Percentiles rank a stretch among this genome's conserved stretches.
phyloP scores from a whole-genome alignment of 2,797 vertebrate genomes.

The Hypotaenidia okinawae region DNA sequence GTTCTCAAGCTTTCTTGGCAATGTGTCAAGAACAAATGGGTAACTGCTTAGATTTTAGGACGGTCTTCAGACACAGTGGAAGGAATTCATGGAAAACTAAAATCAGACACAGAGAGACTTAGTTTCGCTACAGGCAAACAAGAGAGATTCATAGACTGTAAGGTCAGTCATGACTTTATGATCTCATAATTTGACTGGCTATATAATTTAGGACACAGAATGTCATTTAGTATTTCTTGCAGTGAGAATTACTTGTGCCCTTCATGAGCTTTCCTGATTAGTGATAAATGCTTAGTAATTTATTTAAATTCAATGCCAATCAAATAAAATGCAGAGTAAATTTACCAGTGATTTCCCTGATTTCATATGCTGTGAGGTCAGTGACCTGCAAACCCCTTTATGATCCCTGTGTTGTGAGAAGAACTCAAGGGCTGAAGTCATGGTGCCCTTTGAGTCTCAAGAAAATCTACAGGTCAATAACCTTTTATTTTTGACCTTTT shows the following conservation, averaged over 20 bases:
- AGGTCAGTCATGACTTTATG: background rate
- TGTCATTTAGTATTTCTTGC: background rate
- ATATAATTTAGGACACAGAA: background rate
- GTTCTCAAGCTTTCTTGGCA: conserved; percentile 62
- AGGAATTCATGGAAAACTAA: conserved; percentile 1
- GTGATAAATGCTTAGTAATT: conserved; percentile 23
- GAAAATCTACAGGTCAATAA: conserved; percentile 79
- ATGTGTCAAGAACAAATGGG: background rate
- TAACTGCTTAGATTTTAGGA: background rate
- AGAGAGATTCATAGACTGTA: background rate
- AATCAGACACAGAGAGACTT: background rate
- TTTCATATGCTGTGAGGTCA: conserved; percentile 56
- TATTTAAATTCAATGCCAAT: conserved; percentile 26
- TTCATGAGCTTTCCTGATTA: background rate
- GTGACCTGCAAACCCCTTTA: conserved; percentile 70
- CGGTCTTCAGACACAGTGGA: background rate
- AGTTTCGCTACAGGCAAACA: background rate
- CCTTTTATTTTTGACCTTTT: conserved; percentile 81
- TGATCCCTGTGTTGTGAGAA: conserved; percentile 68
- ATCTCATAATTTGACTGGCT: background rate
- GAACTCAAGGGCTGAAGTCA: conserved; percentile 47
- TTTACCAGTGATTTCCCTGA: conserved; percentile 41
- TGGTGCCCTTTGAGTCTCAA: conserved; percentile 47
- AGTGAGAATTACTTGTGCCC: background rate
- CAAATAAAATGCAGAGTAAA: conserved; percentile 43